Evolutionary conservation across 2,113 vertebrate species (phyloP), one percentile per base, ranked within the genome.

Genomic region (Verasper variegatus): DNA sequence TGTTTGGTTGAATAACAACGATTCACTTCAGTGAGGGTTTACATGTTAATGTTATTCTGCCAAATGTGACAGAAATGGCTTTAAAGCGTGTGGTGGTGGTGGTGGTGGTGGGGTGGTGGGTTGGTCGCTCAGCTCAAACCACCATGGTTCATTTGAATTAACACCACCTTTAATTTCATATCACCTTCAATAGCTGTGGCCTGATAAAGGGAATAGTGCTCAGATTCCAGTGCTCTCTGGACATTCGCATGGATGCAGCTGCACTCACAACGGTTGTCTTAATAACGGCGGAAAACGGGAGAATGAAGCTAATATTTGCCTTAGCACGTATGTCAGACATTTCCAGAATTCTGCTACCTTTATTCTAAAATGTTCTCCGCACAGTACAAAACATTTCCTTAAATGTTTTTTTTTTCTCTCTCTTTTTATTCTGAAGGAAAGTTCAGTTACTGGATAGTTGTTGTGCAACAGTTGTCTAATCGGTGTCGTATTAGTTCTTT

Each of bases 11-110:
- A 65, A 21, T 40, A 61, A 71, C 18, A 60, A 5, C 71, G 56
- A 76, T 72, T 74, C 23, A 64, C 37, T 70, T 70, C 12, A 47
- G 35, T 62, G 31, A 73, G 47, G 18, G 24, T 80, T 67, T 47
- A 47, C 45, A 47, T 47, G 12, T 17, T 47, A 17, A 78, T 75
- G 59, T 85, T 77, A 67, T 65, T 88, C 83, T 78, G 73, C 79
- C 86, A 68, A 85, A 81, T 82, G 80, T 84, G 80, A 82, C 35
- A 76, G 80, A 86, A 55, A 90, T 86, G 91, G 86, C 89, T 93
- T 89, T 68, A 73, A 82, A 77, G 45, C 3, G 4, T 18, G 12
- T 42, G 40, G 40, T 12, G 11, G 40, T 2, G 35, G 35, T 37
- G 31, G 31, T 31, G 31, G 40, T 2, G 35, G 35, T 37, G 31